phyloP scores from a whole-genome alignment of 2,797 vertebrate species.

The Pteropus rufus region DNA sequence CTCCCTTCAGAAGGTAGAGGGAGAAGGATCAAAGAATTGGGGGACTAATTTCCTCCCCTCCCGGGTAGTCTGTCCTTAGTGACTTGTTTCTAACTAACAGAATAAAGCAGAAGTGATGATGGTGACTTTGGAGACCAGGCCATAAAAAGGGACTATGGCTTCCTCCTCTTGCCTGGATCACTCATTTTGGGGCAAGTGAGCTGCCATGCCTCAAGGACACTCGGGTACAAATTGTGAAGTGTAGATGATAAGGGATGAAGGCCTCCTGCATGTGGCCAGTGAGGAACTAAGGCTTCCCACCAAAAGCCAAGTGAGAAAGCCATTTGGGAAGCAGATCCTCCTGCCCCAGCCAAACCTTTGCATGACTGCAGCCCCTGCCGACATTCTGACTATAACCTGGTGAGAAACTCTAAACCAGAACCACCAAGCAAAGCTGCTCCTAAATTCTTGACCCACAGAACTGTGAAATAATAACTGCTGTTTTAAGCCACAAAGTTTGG shows the following conservation, averaged over 20 bases:
- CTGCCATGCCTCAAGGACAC: neutral
- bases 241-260: neutral
- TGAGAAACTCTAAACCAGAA: neutral
- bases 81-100: neutral
- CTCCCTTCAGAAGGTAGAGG: neutral
- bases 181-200: neutral
- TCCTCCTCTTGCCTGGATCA: neutral
- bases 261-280: neutral
- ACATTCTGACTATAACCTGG: neutral
- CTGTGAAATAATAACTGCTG: too few relatives aligned
- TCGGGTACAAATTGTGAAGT: rapidly evolving
- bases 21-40: too few relatives aligned
- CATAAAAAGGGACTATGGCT: neutral
- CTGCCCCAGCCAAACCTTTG: neutral
- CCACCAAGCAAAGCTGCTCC: neutral
- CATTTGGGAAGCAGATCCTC: too few relatives aligned
- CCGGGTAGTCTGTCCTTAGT: neutral
- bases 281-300: neutral
- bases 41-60: neutral
- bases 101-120: neutral
- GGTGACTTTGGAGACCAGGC: neutral
- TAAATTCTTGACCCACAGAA: neutral
- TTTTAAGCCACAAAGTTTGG: neutral
- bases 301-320: neutral
- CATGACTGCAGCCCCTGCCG: rapidly evolving